phyloP scores from a whole-genome alignment of 92 coral and sea anemone species.

The Phymanthus crucifer region DNA sequence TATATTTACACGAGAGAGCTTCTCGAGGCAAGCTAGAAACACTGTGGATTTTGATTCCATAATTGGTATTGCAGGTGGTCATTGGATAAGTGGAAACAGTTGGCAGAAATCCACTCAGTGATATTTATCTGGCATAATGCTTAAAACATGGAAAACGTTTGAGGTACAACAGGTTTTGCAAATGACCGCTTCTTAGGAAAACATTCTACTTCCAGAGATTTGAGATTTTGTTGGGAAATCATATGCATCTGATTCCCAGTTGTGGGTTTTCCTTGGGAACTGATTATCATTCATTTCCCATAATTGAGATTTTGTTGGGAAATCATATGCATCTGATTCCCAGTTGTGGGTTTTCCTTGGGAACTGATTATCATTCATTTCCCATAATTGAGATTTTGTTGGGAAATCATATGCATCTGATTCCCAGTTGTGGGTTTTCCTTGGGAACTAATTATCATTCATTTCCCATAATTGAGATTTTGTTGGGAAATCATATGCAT shows the following conservation, averaged over 20 bases:
- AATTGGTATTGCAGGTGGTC: slow-evolving; percentile 50
- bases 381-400: too few species aligned
- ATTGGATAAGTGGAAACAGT: slow-evolving; percentile 49
- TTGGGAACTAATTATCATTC: not conserved
- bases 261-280: slow-evolving; percentile 10
- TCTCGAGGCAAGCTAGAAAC: slow-evolving; percentile 57
- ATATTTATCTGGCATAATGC: not conserved
- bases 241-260: slow-evolving; percentile 7
- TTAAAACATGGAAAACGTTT: not conserved
- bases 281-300: not conserved
- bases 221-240: slow-evolving; percentile 13
- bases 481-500: not conserved
- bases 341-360: slow-evolving; percentile 25
- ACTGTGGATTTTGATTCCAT: slow-evolving; percentile 45
- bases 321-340: not conserved
- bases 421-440: slow-evolving; percentile 8
- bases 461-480: not conserved
- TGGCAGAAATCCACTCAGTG: slow-evolving; percentile 30
- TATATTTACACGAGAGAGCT: slow-evolving; percentile 45
- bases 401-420: not conserved
- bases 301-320: not conserved
- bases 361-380: slow-evolving; percentile 18
- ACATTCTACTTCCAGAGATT: not conserved
- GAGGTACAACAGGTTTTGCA: not conserved
- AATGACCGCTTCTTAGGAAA: not conserved